Evolutionary conservation across 2,797 vertebrate genomes (phyloP), one percentile per base, ranked within the genome.

Genomic region (Chelon auratus): DNA sequence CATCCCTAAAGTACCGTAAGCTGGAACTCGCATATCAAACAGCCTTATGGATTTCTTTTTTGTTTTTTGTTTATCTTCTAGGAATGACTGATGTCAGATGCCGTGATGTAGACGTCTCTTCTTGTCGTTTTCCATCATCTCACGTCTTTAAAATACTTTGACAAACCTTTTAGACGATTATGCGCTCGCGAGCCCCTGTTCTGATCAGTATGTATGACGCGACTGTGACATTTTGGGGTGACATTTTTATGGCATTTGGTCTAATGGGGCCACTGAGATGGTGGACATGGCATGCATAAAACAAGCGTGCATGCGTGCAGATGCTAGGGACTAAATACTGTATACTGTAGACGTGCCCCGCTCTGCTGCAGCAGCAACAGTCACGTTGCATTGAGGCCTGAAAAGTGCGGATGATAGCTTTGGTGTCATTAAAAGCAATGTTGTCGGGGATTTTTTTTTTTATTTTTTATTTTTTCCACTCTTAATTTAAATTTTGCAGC

Each of bases 211-310:
- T 91, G 88, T 81, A 73, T 60, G 76, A 89, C 89, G 83, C 75
- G 71, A 74, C 87, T 36, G 57, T 89, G 91, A 86, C 90, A 91
- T 93, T 92, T 91, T 51, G 77, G 55, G 58, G 62, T 88, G 90
- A 90, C 87, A 92, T 93, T 93, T 90, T 74, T 87, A 67, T 89
- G 91, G 82, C 90, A 89, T 91, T 93, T 91, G 56, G 66, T 85
- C 78, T 84, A 85, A 85, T 80, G 83, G 84, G 66, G 78, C 78
- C 81, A 83, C 64, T 13, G 69, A 80, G 69, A 78, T 42, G 58
- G 69, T 47, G 75, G 73, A 67, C 81, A 74, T 59, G 69, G 40
- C 61, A 76, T 79, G 85, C 82, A 89, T 85, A 66, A 66, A 72
- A 40, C 56, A 45, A 22, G 48, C 30, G 51, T 56, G 57, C 64